A percentile compares a stretch with the other conserved stretches of the same genome.
Conservation (phyloP, 2,888 invertebrate genomes). For the Andrena marginata region DNA sequence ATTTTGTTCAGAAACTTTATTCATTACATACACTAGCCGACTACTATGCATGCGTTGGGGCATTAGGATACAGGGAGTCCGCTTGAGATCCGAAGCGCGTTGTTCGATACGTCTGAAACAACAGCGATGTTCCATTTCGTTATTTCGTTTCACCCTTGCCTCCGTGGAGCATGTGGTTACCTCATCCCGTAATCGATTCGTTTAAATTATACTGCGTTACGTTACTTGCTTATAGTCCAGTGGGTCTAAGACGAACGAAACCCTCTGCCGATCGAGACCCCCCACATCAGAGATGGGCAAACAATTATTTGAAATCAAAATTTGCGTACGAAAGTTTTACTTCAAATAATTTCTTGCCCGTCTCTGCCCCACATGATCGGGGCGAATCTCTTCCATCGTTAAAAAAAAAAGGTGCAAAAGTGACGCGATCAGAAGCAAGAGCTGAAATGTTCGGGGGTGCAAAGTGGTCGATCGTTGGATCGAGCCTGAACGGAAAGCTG, state of each 20-base stretch:
- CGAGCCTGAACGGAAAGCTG: slow-evolving; percentile 23
- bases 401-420: slow-evolving; percentile 20
- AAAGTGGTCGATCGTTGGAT: not conserved
- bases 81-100: slow-evolving; percentile 70
- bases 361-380: not conserved
- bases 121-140: slow-evolving; percentile 70
- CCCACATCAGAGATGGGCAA: too few species aligned
- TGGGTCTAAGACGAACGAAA: slow-evolving; percentile 80
- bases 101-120: slow-evolving; percentile 68
- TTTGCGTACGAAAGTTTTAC: too few species aligned
- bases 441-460: slow-evolving; percentile 8
- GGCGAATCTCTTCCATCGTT: not conserved
- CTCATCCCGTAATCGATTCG: slow-evolving; percentile 70
- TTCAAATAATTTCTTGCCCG: too few species aligned
- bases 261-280: slow-evolving; percentile 60
- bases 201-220: slow-evolving; percentile 82
- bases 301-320: too few species aligned
- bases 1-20: slow-evolving; percentile 85
- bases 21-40: slow-evolving; percentile 85
- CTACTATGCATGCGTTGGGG: slow-evolving; percentile 83
- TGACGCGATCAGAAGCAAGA: slow-evolving; percentile 23
- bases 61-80: slow-evolving; percentile 75
- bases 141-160: slow-evolving; percentile 43
- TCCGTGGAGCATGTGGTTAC: slow-evolving; percentile 72
- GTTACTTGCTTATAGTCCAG: slow-evolving; percentile 80